Conservation (phyloP, 1,140 invertebrate species). For the Aethina tumida region DNA sequence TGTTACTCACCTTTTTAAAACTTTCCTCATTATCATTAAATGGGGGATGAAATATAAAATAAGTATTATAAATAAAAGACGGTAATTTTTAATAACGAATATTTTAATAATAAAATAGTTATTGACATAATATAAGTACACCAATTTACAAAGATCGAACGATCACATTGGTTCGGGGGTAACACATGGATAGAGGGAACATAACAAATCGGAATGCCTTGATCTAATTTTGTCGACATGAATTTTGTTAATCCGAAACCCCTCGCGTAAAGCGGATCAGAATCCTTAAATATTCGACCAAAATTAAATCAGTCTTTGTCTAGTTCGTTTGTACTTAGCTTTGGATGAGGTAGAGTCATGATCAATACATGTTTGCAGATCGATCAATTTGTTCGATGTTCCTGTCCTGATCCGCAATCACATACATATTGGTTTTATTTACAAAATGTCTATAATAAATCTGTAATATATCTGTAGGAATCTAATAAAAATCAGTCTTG, state of each 20-base stretch:
- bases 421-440: conserved; percentile 4
- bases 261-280: conserved; percentile 11
- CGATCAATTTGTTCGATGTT: background rate
- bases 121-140: conserved; percentile 31
- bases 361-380: background rate
- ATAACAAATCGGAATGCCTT: conserved; percentile 3
- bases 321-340: conserved; percentile 2
- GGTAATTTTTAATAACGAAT: conserved; percentile 28
- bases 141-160: conserved; percentile 28
- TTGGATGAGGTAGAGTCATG: background rate
- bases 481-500: conserved; percentile 32
- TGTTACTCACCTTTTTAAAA: too few species aligned
- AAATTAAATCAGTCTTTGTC: too few species aligned
- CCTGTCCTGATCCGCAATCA: background rate
- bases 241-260: conserved; percentile 10
- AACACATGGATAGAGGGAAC: conserved; percentile 12
- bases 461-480: conserved; percentile 11
- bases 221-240: conserved; percentile 10
- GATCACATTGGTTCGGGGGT: conserved; percentile 22
- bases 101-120: conserved; percentile 36
- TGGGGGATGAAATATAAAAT: too few species aligned
- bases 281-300: too few species aligned
- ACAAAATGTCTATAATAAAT: conserved; percentile 3
- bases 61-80: conserved; percentile 20
- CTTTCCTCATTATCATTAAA: too few species aligned